phyloP scores from a whole-genome alignment of 2,888 invertebrate species.

The Cistogaster globosa region DNA sequence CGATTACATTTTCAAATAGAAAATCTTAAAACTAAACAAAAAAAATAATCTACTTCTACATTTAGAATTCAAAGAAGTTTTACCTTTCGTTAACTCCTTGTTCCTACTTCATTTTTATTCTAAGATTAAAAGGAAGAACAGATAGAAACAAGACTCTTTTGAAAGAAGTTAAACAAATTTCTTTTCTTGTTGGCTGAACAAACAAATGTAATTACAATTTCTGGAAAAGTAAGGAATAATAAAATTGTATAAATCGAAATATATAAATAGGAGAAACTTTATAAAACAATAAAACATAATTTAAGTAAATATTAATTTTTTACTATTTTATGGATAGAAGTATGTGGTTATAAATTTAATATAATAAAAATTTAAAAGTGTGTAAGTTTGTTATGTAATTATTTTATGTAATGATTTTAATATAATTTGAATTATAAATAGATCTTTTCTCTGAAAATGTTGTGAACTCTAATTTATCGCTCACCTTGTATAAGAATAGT shows the following conservation, averaged over 20 bases:
- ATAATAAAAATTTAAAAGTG: too few relatives aligned
- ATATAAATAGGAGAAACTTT: conserved; percentile 37
- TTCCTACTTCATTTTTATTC: background rate
- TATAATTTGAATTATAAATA: too few relatives aligned
- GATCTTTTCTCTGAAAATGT: too few relatives aligned
- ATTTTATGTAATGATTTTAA: too few relatives aligned
- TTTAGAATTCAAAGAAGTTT: conserved; percentile 40
- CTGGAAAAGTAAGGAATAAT: conserved; percentile 18
- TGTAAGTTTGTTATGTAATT: too few relatives aligned
- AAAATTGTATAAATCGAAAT: conserved; percentile 7
- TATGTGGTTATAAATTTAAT: background rate
- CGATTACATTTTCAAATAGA: conserved; percentile 66
- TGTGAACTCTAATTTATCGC: too few relatives aligned
- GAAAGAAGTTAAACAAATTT: conserved; percentile 51
- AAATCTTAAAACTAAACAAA: conserved; percentile 47
- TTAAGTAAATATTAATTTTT: conserved; percentile 34
- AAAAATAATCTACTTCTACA: conserved; percentile 35
- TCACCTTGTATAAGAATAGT: too few relatives aligned
- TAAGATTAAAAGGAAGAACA: conserved; percentile 41
- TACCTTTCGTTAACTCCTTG: conserved; percentile 15
- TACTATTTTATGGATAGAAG: background rate
- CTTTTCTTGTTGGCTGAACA: conserved; percentile 71
- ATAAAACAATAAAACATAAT: conserved; percentile 60
- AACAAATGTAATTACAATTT: conserved; percentile 72
- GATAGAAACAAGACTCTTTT: conserved; percentile 23